These are phyloP conservation scores for Calyptommatus sinebrachiatus DNA, from an alignment of 2,113 vertebrate genomes.

Conservation along the genomic window DNA sequence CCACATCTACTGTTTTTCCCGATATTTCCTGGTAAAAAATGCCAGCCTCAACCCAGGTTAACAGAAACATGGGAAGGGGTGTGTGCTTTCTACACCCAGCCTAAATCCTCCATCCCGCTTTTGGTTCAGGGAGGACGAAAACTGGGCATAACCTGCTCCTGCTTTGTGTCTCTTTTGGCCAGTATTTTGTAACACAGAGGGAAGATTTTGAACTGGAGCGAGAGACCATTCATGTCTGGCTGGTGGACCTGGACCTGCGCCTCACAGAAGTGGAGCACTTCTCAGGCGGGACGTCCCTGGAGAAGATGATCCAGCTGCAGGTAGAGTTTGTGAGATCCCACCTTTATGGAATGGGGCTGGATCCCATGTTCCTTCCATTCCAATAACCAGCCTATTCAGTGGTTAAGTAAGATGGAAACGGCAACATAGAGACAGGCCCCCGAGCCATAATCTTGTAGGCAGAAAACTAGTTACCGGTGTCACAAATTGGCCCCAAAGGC, in stretches of 20 bases:
- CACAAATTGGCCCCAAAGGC: too few species aligned
- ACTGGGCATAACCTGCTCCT: accelerated
- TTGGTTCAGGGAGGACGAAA: neutral
- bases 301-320: slow-evolving; percentile 74
- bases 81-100: too few species aligned
- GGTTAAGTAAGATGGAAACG: neutral
- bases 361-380: too few species aligned
- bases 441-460: too few species aligned
- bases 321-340: slow-evolving; percentile 44
- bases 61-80: too few species aligned
- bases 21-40: too few species aligned
- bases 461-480: too few species aligned
- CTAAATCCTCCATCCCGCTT: neutral
- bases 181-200: slow-evolving; percentile 72
- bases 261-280: slow-evolving; percentile 71
- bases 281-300: slow-evolving; percentile 61
- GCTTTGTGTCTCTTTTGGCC: neutral
- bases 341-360: too few species aligned
- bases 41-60: too few species aligned
- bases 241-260: slow-evolving; percentile 73
- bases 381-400: neutral
- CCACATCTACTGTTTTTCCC: too few species aligned
- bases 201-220: slow-evolving; percentile 74
- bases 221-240: slow-evolving; percentile 71
- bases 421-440: too few species aligned